Base-by-base conservation (phyloP, 2,888 invertebrate species). In the Polymixis flavicincta region DNA sequence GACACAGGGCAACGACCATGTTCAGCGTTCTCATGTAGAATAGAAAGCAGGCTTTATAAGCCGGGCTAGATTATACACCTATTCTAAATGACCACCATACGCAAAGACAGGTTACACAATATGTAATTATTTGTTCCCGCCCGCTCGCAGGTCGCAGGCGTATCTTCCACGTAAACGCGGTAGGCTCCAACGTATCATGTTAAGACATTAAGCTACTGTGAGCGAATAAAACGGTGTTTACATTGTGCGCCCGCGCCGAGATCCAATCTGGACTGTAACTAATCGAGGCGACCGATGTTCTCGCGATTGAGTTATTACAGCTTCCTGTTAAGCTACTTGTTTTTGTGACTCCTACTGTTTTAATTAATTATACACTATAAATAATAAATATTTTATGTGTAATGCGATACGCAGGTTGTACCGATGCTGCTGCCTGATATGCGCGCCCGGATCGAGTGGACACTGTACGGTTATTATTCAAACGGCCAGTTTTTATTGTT, bases 221-320 rank as follows among this genome's bases (percentile, higher is more conserved):
- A 86, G 86, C 86, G 80, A 85, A 88, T 90, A 92, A 90, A 90
- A 89, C 87, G 87, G 90, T 90, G 91, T 91, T 90, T 91, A 92
- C 90, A 94, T 91, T 94, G 91, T 93, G 91, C 91, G 89, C 89
- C 80, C 88, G 78, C 70, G 87, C 85, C 76, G 88, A 94, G 96
- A 96, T 96, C 94, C 92, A 94, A 96, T 96, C 96, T 87, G 92
- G 95, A 94, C 95, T 93, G 92, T 93, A 92, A 96, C 96, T 96
- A 96, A 96, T 96, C 93, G 96, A 92, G 92, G 89, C 91, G 89
- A 90, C 91, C 92, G 89, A 91, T 89, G 93, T 91, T 91, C 92
- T 92, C 89, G 94, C 96, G 94, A 96, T 96, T 96, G 96, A 96
- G 96, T 96, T 96, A 96, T 96, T 96, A 96, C 94, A 94, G 93